Evolutionary conservation across 1,140 invertebrate genomes (phyloP), one percentile per base, ranked within the genome.

Genomic region (Lepidurus couesii): DNA sequence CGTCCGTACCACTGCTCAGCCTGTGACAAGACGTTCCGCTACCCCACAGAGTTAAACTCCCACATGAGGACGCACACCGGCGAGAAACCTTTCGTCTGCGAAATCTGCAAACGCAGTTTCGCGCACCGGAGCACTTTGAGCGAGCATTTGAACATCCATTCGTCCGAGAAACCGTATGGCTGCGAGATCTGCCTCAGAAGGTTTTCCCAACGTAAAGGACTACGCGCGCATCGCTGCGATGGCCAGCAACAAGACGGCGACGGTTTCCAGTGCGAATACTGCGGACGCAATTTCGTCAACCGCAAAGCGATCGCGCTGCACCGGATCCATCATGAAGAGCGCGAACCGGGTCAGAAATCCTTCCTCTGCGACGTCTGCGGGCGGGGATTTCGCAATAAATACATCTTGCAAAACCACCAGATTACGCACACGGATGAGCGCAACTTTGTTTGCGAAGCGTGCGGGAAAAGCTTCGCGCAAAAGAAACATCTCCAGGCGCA

Each of bases 111-210:
- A 47, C 78, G 78, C 4, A 47, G 44, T 9, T 81, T 81, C 42
- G 44, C 79, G 7, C 76, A 74, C 42, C 77, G 43, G 34, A 44
- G 75, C 11, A 80, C 53, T 44, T 26, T 80, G 16, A 74, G 76
- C 11, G 77, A 80, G 8, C 83, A 84, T 44, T 53, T 75, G 47
- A 78, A 81, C 47, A 82, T 82, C 44, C 84, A 84, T 77, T 81
- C 81, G 21, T 79, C 82, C 6, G 74, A 80, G 44, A 82, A 82
- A 45, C 79, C 78, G 7, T 84, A 79, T 79, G 77, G 77, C 0
- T 84, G 83, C 78, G 79, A 80, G 26, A 81, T 82, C 44, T 84
- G 84, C 74, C 81, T 82, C 7, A 81, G 81, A 75, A 79, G 78
- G 1, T 84, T 84, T 75, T 80, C 80, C 2, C 82, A 82, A 79